These are phyloP conservation scores for Mythimna ferrago DNA, from an alignment of 2,888 invertebrate genomes.

Conservation along the genomic window DNA sequence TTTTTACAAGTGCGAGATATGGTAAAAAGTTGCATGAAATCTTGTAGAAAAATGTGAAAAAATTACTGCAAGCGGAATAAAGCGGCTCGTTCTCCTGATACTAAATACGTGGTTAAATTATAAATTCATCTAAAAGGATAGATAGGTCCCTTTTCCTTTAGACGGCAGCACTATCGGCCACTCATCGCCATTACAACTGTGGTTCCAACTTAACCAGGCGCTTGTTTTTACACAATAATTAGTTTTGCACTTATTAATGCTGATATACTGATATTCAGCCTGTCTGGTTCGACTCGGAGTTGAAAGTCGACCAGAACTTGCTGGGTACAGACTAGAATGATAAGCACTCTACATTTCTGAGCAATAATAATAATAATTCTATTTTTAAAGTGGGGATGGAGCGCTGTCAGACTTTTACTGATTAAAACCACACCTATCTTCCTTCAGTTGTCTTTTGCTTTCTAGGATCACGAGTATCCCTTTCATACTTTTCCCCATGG, in stretches of 20 bases:
- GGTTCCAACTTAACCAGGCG: constrained; percentile 16
- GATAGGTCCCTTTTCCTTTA: neutral
- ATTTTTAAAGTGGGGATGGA: too few species aligned
- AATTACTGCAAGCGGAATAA: neutral
- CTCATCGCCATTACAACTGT: constrained; percentile 33
- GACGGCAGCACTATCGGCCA: constrained; percentile 34
- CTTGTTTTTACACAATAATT: constrained; percentile 35
- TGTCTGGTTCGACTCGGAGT: constrained; percentile 6
- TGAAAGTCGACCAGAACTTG: constrained; percentile 1
- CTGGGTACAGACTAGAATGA: neutral
- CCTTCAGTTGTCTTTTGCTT: too few species aligned
- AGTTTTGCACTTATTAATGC: constrained; percentile 20
- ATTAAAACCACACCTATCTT: too few species aligned
- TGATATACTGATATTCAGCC: neutral
- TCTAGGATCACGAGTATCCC: too few species aligned
- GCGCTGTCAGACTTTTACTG: too few species aligned
- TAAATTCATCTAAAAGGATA: neutral
- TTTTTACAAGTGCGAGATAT: neutral
- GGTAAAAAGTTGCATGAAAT: too few species aligned
- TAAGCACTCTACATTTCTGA: neutral
- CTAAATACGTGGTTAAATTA: neutral
- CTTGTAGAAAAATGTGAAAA: neutral
- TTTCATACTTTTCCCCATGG: too few species aligned
- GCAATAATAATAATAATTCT: too few species aligned
- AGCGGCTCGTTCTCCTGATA: neutral